phyloP scores from a whole-genome alignment of 2,888 invertebrate species.

The Sclerodermus sp. region DNA sequence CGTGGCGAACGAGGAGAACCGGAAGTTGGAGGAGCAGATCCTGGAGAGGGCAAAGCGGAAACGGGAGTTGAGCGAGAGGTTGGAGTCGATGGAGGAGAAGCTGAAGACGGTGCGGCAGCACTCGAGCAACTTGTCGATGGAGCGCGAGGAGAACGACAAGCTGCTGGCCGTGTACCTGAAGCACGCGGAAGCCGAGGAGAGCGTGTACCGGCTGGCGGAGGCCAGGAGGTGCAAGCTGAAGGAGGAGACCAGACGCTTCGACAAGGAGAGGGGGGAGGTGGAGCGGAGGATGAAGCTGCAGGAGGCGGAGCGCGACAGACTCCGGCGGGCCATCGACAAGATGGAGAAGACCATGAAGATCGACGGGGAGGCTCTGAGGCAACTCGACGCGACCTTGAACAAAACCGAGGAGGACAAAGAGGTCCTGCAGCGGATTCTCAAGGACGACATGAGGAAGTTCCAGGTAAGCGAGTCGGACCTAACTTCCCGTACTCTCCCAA shows the following conservation, averaged over 20 bases:
- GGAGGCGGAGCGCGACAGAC: constrained; percentile 59
- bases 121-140: constrained; percentile 60
- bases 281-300: constrained; percentile 54
- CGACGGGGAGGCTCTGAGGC: constrained; percentile 68
- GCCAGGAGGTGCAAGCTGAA: constrained; percentile 59
- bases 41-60: constrained; percentile 57
- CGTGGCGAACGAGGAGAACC: constrained; percentile 76
- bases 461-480: too few relatives aligned
- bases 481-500: neutral
- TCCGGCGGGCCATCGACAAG: constrained; percentile 65
- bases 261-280: constrained; percentile 60
- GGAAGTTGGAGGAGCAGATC: constrained; percentile 41
- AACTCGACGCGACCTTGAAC: constrained; percentile 73
- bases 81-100: constrained; percentile 59
- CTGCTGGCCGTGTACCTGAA: constrained; percentile 70
- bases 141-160: constrained; percentile 65
- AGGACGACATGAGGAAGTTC: constrained; percentile 65
- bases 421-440: constrained; percentile 72
- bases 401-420: constrained; percentile 70
- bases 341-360: constrained; percentile 70
- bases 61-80: constrained; percentile 55
- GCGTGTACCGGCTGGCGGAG: constrained; percentile 61
- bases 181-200: constrained; percentile 71
- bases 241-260: constrained; percentile 58
- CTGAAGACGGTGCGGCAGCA: constrained; percentile 59